A percentile compares a stretch with the other conserved stretches of the same genome.
phyloP scores from a whole-genome alignment of 1,140 invertebrate species.

The Scaptomyza graminum region DNA sequence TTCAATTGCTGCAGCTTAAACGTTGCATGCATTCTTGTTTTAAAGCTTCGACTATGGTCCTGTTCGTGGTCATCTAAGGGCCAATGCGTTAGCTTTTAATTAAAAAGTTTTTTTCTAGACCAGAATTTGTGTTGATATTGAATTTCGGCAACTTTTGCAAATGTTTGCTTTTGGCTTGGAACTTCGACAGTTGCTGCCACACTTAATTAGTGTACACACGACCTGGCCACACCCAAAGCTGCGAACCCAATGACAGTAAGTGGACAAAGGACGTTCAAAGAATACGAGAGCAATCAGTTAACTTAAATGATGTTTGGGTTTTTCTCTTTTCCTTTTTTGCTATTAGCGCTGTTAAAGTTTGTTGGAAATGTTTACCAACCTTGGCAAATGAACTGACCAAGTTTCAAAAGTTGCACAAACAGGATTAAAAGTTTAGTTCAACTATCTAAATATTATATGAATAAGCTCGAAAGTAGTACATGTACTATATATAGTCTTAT shows the following conservation, averaged over 20 bases:
- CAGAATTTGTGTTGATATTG: constrained; percentile 18
- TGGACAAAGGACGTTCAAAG: neutral
- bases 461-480: too few relatives aligned
- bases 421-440: too few relatives aligned
- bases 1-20: constrained; percentile 10
- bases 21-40: neutral
- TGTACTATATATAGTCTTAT: too few relatives aligned
- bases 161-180: neutral
- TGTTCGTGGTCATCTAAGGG: constrained; percentile 26
- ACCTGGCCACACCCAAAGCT: constrained; percentile 3
- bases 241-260: neutral
- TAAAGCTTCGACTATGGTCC: neutral
- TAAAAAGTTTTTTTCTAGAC: constrained; percentile 22
- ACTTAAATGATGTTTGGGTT: neutral
- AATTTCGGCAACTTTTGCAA: constrained; percentile 11
- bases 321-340: neutral
- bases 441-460: too few relatives aligned
- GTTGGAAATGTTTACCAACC: too few relatives aligned
- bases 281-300: neutral
- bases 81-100: constrained; percentile 44
- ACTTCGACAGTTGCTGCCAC: constrained; percentile 14
- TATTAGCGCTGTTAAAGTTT: too few relatives aligned
- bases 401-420: neutral
- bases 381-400: neutral
- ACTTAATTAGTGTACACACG: constrained; percentile 36